A percentile compares a stretch with the other conserved stretches of the same genome.
Conservation (phyloP, 2,113 vertebrate species). For the Stigmatopora nigra region DNA sequence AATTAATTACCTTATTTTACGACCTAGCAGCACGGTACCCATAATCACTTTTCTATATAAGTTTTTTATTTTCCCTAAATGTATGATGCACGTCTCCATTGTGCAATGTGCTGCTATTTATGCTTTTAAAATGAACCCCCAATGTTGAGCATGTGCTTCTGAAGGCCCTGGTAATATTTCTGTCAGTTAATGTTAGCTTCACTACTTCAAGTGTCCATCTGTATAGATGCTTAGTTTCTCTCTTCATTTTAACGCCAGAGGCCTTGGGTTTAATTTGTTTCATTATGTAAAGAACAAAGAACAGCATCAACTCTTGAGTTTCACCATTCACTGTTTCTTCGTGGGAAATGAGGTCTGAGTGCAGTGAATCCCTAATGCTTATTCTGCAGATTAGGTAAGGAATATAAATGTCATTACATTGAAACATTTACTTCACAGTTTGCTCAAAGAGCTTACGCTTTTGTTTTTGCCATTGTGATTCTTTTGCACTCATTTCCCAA, state of each 20-base stretch:
- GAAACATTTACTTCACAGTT: neutral
- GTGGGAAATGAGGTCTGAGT: conserved; percentile 2
- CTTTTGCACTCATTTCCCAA: neutral
- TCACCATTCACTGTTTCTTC: neutral
- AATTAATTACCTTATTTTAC: no score
- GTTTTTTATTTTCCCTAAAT: no score
- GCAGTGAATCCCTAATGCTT: neutral
- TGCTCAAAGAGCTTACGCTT: conserved; percentile 14
- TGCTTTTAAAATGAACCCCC: no score
- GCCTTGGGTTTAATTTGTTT: neutral
- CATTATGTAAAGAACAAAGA: conserved; percentile 3
- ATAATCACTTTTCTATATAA: no score
- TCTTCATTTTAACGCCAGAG: neutral
- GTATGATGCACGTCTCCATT: no score
- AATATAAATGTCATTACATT: neutral
- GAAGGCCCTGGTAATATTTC: neutral
- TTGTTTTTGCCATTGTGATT: conserved; percentile 30
- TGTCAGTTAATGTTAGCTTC: conserved; percentile 16
- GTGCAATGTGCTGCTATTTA: no score
- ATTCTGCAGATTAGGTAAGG: neutral
- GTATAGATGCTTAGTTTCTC: neutral
- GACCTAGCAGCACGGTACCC: no score
- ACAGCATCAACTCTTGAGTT: neutral
- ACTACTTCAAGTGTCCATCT: conserved; percentile 6
- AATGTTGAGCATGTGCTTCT: no score